Conservation (phyloP, 64 coral and sea anemone species). For the Trachythela sp. region DNA sequence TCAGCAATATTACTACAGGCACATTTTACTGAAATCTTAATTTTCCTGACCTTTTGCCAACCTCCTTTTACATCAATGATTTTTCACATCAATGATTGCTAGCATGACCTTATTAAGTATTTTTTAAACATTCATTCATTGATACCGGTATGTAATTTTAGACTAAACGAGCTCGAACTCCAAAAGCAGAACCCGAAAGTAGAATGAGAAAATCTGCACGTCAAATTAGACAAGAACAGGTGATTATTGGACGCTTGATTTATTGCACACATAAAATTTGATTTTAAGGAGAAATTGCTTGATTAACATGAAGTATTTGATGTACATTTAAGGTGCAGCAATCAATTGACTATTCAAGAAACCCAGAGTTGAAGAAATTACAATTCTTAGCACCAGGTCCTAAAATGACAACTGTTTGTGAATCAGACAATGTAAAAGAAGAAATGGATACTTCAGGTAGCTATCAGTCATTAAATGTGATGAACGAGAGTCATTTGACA, state of each 20-base stretch:
- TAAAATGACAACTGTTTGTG: slow-evolving; percentile 75
- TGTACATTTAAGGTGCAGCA: not conserved
- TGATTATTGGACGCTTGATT: not conserved
- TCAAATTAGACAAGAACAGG: slow-evolving; percentile 8
- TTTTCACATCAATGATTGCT: no score
- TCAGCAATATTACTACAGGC: no score
- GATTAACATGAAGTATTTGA: not conserved
- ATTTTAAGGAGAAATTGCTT: not conserved
- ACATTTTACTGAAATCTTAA: no score
- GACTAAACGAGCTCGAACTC: not conserved
- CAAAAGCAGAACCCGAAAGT: not conserved
- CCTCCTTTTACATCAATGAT: no score
- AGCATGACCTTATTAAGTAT: no score
- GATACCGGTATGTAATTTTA: not conserved
- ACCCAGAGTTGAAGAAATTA: slow-evolving; percentile 84
- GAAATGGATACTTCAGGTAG: slow-evolving; percentile 9
- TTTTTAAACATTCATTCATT: no score
- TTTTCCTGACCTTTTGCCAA: no score
- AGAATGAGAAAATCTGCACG: not conserved
- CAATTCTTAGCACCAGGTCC: slow-evolving; percentile 95
- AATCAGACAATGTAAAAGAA: not conserved
- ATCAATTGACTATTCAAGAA: slow-evolving; percentile 82
- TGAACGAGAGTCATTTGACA: no score
- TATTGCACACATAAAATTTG: not conserved
- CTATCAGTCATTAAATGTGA: not conserved